Percentiles rank a stretch among this genome's conserved stretches.
phyloP scores from a whole-genome alignment of 2,888 invertebrate genomes.

The Diploptera punctata region DNA sequence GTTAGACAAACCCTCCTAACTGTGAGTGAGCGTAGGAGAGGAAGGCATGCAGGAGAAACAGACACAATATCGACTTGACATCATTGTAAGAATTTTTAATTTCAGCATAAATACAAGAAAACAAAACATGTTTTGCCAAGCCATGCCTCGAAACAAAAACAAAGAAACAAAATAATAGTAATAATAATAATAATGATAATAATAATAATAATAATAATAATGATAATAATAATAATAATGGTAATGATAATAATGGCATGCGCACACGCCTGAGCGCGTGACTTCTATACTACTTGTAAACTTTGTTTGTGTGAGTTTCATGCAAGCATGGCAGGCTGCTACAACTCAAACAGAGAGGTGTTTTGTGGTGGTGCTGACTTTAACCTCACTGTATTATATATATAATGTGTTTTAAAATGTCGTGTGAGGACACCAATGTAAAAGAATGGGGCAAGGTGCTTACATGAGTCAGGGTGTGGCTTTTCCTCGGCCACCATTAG shows the following conservation, averaged over 20 bases:
- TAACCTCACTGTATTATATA: background rate
- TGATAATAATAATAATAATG: too few relatives aligned
- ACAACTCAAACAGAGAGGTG: conserved; percentile 22
- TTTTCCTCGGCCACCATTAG: conserved; percentile 79
- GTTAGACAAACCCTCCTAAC: conserved; percentile 1
- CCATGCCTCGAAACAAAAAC: too few relatives aligned
- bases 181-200: too few relatives aligned
- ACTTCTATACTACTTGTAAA: background rate
- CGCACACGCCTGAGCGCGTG: too few relatives aligned
- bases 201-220: too few relatives aligned
- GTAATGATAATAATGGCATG: too few relatives aligned
- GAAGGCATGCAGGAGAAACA: background rate
- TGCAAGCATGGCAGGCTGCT: background rate
- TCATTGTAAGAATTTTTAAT: conserved; percentile 5
- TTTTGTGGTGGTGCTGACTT: conserved; percentile 25
- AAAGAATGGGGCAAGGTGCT: conserved; percentile 56
- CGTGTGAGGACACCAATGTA: conserved; percentile 15
- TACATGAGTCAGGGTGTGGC: conserved; percentile 82
- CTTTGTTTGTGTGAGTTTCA: background rate
- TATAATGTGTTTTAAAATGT: background rate
- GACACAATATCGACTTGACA: background rate
- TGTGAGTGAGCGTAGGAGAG: background rate
- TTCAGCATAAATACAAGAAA: conserved; percentile 13
- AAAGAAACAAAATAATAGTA: too few relatives aligned
- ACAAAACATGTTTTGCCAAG: background rate